Evolutionary conservation across 2,113 vertebrate species (phyloP), one percentile per base, ranked within the genome.

Genomic region (Aythya baeri): DNA sequence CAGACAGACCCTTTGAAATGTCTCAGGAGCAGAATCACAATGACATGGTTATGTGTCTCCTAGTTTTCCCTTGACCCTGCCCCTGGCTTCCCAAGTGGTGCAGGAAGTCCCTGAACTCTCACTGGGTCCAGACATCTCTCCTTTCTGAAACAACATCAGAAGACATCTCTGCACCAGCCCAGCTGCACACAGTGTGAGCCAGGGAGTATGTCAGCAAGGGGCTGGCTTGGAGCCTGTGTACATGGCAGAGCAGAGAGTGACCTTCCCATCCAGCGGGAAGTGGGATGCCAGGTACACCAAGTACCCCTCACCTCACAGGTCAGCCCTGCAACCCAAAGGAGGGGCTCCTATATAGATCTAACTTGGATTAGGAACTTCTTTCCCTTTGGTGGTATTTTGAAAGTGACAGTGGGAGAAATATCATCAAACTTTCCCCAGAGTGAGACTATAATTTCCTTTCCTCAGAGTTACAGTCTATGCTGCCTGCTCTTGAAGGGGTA

Each of bases 141-240:
- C 23, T 38, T 54, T 38, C n/a, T 9, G 31, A 9, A 27, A 26
- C 3, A 3, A 5, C 22, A 13, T 41, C 31, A 17, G 72, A n/a
- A 63, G 41, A 41, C 17, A 13, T 13, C 22, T 72, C 32, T 63
- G 41, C 7, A 46, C 3, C 55, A 46, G 21, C 44, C 31, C 43
- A n/a, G 52, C 0, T 63, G 3, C 29, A 57, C 74, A 22, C 57
- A 63, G 62, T 36, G 31, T 10, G 23, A 50, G 2, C 20, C 0
- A 16, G 0, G 5, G 29, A 12, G 14, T 0, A 0, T 3, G 1
- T 26, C n/a, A n/a, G 25, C 38, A 67, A 18, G n/a, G 52, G 6
- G 2, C 25, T 66, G 32, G 27, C 38, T 55, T 16, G 50, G 27
- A 3, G 27, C 36, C 50, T 0, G 0, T 0, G 0, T 26, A 22